A percentile compares a stretch with the other conserved stretches of the same genome.
Evolutionary conservation across 2,888 invertebrate genomes (phyloP).

Genomic region (Xanthia icteritia): DNA sequence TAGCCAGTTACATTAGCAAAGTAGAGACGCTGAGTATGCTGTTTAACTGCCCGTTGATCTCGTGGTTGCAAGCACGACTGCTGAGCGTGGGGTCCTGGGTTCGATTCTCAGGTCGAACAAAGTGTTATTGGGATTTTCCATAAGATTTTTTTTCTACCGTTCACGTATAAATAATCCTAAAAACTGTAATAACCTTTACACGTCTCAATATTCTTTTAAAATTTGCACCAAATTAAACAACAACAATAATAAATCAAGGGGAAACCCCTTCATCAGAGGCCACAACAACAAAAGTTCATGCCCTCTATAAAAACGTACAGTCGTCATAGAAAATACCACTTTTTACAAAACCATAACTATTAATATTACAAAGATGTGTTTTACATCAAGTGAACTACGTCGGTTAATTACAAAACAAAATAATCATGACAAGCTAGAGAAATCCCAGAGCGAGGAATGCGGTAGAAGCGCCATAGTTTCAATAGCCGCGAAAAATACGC

Average conservation of each 20-base stretch:
- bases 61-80: no score
- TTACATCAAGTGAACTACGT: conserved; percentile 5
- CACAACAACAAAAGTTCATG: neutral
- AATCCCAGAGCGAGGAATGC: conserved; percentile 33
- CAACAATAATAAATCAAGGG: neutral
- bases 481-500: neutral
- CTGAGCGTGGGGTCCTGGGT: no score
- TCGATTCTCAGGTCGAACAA: no score
- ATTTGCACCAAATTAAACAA: neutral
- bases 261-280: neutral
- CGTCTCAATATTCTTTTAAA: neutral
- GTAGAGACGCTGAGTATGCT: neutral
- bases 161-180: neutral
- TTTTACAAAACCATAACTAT: conserved; percentile 29
- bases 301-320: conserved; percentile 10
- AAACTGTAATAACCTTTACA: neutral
- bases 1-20: neutral
- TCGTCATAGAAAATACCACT: conserved; percentile 33
- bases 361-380: conserved; percentile 1
- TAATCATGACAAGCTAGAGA: conserved; percentile 6
- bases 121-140: no score
- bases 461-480: conserved; percentile 41
- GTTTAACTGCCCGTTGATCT: no score
- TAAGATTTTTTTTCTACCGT: neutral
- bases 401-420: neutral